Conservation (phyloP, 2,888 invertebrate species). For the Cephus sareptanus region DNA sequence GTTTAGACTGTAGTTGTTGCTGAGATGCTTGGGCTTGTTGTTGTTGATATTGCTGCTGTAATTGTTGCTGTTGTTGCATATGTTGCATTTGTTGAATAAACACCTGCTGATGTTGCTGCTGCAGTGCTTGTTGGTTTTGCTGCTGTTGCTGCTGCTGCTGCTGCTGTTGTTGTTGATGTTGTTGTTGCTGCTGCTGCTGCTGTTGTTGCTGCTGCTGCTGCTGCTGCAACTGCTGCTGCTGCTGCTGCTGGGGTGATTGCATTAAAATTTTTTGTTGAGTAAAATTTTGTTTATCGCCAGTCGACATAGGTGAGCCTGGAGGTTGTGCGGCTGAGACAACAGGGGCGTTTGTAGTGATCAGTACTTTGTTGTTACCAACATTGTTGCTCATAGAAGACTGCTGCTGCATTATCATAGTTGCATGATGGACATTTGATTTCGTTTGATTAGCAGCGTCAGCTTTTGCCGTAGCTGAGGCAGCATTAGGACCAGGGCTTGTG, state of each 20-base stretch:
- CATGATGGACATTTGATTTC: slow-evolving; percentile 51
- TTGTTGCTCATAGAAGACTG: slow-evolving; percentile 44
- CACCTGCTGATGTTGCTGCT: slow-evolving; percentile 44
- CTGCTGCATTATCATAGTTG: slow-evolving; percentile 54
- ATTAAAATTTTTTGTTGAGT: slow-evolving; percentile 63
- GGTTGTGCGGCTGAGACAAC: slow-evolving; percentile 55
- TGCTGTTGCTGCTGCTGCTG: slow-evolving; percentile 54
- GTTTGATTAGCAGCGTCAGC: slow-evolving; percentile 82
- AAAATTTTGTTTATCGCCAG: slow-evolving; percentile 69
- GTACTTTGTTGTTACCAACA: slow-evolving; percentile 47
- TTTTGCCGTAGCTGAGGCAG: slow-evolving; percentile 68
- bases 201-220: slow-evolving; percentile 52
- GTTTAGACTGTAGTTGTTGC: slow-evolving; percentile 70
- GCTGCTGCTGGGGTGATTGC: slow-evolving; percentile 61
- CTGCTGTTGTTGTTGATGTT: slow-evolving; percentile 59
- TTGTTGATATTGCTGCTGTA: slow-evolving; percentile 37
- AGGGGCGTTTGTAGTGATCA: slow-evolving; percentile 46
- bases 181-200: slow-evolving; percentile 43
- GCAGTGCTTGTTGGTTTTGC: slow-evolving; percentile 35
- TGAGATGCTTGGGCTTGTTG: slow-evolving; percentile 55
- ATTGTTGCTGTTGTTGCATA: slow-evolving; percentile 44
- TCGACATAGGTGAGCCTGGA: slow-evolving; percentile 70
- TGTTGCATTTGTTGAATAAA: slow-evolving; percentile 56
- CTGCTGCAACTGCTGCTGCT: slow-evolving; percentile 32
- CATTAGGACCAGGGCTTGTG: slow-evolving; percentile 76